phyloP scores from a whole-genome alignment of 2,113 vertebrate species.

The Nettapus auritus region DNA sequence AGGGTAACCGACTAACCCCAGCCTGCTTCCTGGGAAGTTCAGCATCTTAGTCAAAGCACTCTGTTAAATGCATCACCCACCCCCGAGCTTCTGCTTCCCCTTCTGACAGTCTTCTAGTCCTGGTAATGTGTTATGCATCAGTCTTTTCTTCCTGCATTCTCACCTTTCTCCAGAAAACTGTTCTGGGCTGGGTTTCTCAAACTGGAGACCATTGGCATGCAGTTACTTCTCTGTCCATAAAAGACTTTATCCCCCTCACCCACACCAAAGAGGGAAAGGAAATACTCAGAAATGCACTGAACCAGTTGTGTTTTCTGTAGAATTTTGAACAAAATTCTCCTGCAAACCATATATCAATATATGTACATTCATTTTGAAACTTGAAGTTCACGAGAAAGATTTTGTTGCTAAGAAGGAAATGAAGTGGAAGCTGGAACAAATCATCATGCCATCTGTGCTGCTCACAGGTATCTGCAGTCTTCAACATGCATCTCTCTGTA shows the following conservation, averaged over 20 bases:
- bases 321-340: background rate
- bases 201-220: background rate
- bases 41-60: background rate
- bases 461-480: rapidly evolving
- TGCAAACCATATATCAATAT: background rate
- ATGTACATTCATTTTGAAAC: slow-evolving; percentile 6
- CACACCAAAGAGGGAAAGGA: background rate
- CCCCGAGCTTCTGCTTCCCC: background rate
- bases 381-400: background rate
- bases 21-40: background rate
- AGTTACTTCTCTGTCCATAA: background rate
- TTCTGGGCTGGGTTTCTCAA: background rate
- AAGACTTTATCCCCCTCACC: background rate
- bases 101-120: slow-evolving; percentile 8
- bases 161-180: background rate
- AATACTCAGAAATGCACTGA: background rate
- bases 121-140: slow-evolving; percentile 41
- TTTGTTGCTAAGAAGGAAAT: background rate
- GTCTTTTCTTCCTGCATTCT: slow-evolving; percentile 5
- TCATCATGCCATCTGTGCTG: rapidly evolving
- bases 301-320: background rate
- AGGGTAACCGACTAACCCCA: background rate
- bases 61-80: slow-evolving; percentile 17
- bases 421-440: background rate
- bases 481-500: rapidly evolving